Percentiles rank a stretch among this genome's conserved stretches.
These are phyloP conservation scores for Rhodophaea formosa DNA, from an alignment of 2,888 invertebrate genomes.

Conservation along the genomic window DNA sequence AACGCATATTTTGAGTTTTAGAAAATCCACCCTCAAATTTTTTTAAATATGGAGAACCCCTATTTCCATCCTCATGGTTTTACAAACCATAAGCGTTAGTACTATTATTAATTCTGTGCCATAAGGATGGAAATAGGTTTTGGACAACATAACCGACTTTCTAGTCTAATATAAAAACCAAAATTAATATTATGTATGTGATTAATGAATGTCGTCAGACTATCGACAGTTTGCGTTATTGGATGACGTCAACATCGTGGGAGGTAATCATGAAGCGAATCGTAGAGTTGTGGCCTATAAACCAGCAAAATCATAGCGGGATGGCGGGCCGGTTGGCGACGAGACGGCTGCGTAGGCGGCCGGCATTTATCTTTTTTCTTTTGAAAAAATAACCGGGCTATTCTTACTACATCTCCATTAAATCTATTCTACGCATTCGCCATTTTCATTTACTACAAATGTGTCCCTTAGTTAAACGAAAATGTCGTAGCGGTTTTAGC, in stretches of 20 bases:
- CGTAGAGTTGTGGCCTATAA: constrained; percentile 26
- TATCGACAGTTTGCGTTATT: constrained; percentile 34
- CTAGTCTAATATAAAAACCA: not conserved
- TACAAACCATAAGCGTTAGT: no score
- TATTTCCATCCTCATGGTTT: no score
- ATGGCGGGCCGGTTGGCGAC: not conserved
- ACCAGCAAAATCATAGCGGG: constrained; percentile 18
- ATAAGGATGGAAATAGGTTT: no score
- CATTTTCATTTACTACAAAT: not conserved
- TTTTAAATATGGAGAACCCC: no score
- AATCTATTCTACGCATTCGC: not conserved
- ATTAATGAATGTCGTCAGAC: constrained; percentile 24
- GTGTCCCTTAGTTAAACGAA: no score
- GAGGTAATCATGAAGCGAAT: constrained; percentile 29
- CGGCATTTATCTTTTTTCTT: constrained; percentile 16
- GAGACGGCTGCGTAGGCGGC: constrained; percentile 18
- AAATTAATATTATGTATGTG: not conserved
- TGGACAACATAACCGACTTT: no score
- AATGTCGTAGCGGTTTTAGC: no score
- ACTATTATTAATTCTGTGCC: no score
- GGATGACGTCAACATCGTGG: constrained; percentile 40
- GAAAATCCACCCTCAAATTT: no score
- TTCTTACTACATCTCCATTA: not conserved
- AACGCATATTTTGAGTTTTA: no score
- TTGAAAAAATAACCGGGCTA: not conserved